Evolutionary conservation across 2,797 vertebrate genomes (phyloP).

Genomic region (Acestrorhynchus altus): DNA sequence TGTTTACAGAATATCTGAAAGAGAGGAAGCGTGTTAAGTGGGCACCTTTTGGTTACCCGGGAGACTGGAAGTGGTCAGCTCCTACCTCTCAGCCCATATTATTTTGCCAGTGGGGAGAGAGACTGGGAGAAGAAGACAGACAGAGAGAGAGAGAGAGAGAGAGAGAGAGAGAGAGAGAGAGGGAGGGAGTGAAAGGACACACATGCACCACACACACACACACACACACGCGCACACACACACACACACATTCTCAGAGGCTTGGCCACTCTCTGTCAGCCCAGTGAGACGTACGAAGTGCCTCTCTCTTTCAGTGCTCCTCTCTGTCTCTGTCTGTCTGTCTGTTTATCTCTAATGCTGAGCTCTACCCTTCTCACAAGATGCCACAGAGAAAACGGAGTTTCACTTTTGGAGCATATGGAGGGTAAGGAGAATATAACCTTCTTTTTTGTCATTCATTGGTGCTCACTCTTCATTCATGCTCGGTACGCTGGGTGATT

Average conservation of each 20-base stretch:
- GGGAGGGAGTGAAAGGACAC: slow-evolving; percentile 49
- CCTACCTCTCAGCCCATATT: neutral
- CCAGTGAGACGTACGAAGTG: slow-evolving; percentile 68
- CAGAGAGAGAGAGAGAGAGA: slow-evolving; percentile 33
- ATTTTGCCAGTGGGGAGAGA: slow-evolving; percentile 39
- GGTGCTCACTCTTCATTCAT: slow-evolving; percentile 14
- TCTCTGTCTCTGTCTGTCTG: slow-evolving; percentile 37
- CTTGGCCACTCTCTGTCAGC: slow-evolving; percentile 35
- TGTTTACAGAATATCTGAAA: slow-evolving; percentile 48
- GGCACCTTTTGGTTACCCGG: slow-evolving; percentile 52
- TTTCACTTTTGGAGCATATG: slow-evolving; percentile 87
- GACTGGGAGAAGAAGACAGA: slow-evolving; percentile 21
- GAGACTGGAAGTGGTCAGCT: slow-evolving; percentile 46
- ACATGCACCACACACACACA: slow-evolving; percentile 67
- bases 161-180: slow-evolving; percentile 16
- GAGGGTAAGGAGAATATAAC: slow-evolving; percentile 79
- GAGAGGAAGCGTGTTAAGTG: slow-evolving; percentile 40
- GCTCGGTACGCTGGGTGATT: slow-evolving; percentile 27
- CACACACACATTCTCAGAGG: slow-evolving; percentile 59
- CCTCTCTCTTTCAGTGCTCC: slow-evolving; percentile 69
- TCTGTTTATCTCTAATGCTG: slow-evolving; percentile 37
- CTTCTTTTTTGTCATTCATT: slow-evolving; percentile 37
- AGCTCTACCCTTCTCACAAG: slow-evolving; percentile 63
- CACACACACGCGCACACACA: slow-evolving; percentile 70
- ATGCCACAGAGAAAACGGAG: slow-evolving; percentile 87